Conservation (phyloP, 2,113 vertebrate genomes). For the Anhinga anhinga region DNA sequence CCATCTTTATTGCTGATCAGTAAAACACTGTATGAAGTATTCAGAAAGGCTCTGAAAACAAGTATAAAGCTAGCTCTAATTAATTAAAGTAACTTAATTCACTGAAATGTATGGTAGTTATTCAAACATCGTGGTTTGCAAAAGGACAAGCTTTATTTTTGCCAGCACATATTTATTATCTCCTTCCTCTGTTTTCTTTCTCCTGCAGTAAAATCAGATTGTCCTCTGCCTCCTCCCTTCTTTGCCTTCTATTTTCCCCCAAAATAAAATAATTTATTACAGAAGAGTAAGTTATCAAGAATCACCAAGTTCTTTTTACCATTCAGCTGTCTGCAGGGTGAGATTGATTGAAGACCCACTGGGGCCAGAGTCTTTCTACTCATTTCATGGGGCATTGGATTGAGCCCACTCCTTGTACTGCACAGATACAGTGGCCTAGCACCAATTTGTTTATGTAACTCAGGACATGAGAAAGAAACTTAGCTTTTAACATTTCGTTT, state of each 20-base stretch:
- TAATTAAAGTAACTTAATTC: slow-evolving; percentile 20
- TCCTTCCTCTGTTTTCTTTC: neutral
- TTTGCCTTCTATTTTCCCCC: neutral
- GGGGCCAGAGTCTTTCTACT: neutral
- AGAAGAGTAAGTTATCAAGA: neutral
- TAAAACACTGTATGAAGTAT: neutral
- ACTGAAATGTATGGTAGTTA: neutral
- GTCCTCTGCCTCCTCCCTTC: neutral
- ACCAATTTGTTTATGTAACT: neutral
- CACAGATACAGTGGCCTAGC: neutral
- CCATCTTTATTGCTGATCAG: neutral
- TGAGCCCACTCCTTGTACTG: neutral
- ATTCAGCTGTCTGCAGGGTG: neutral
- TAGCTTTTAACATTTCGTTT: neutral
- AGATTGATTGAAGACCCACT: neutral
- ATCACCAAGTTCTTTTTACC: neutral
- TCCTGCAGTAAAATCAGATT: neutral
- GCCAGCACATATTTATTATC: neutral
- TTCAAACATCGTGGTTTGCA: neutral
- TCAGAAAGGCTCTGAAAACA: neutral
- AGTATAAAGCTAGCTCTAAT: neutral
- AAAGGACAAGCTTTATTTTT: neutral
- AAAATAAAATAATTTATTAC: neutral
- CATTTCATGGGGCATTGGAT: neutral
- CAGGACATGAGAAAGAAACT: neutral